Evolutionary conservation across 2,888 invertebrate species (phyloP).

Genomic region (Tachystola acroxantha): DNA sequence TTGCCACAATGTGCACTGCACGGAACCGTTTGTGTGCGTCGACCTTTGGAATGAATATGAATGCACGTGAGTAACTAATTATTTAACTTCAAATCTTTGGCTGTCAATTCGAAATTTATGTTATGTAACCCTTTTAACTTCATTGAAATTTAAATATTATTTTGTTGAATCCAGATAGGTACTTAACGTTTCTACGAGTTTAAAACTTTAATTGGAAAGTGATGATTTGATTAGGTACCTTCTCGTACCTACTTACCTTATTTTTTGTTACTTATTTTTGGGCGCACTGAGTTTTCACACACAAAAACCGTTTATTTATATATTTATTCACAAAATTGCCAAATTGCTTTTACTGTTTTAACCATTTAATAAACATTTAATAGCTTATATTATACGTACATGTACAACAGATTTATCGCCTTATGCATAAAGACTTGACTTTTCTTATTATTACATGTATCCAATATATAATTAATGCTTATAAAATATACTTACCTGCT

Average conservation of each 20-base stretch:
- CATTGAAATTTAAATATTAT: too few relatives aligned
- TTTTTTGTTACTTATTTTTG: slow-evolving; percentile 13
- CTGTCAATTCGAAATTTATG: too few relatives aligned
- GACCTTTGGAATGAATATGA: slow-evolving; percentile 99
- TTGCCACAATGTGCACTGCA: slow-evolving; percentile 95
- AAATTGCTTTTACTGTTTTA: too few relatives aligned
- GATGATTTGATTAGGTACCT: too few relatives aligned
- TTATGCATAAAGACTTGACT: background rate
- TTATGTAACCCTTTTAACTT: too few relatives aligned
- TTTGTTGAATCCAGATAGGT: too few relatives aligned
- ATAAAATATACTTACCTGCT: slow-evolving; percentile 3
- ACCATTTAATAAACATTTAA: too few relatives aligned
- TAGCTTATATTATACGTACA: slow-evolving; percentile 7
- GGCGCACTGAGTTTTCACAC: slow-evolving; percentile 31
- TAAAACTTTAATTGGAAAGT: too few relatives aligned
- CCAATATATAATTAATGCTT: background rate
- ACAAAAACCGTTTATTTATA: slow-evolving; percentile 12
- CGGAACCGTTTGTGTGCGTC: slow-evolving; percentile 95
- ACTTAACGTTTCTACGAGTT: too few relatives aligned
- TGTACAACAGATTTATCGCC: too few relatives aligned
- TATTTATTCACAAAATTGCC: slow-evolving; percentile 3
- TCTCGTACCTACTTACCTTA: too few relatives aligned
- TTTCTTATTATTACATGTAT: background rate
- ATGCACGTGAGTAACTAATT: slow-evolving; percentile 91
- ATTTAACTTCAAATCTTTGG: too few relatives aligned